Percentiles rank a stretch among this genome's conserved stretches.
These are phyloP conservation scores for Onychostruthus taczanowskii DNA, from an alignment of 2,113 vertebrate genomes.

Conservation along the genomic window DNA sequence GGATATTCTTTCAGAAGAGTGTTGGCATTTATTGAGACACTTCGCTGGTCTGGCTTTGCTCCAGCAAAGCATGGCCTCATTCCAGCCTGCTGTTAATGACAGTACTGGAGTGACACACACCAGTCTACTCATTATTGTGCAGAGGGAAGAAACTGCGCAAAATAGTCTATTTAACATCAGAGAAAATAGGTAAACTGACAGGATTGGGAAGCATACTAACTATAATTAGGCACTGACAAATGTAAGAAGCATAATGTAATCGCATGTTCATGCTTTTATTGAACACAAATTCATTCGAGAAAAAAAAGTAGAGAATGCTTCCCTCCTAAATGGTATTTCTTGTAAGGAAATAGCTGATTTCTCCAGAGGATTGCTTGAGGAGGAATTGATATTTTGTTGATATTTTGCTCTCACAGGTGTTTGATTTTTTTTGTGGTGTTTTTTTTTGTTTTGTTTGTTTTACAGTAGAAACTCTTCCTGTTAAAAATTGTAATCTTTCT, in stretches of 20 bases:
- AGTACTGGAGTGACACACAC: not conserved
- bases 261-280: slow-evolving; percentile 2
- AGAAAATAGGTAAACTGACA: slow-evolving; percentile 28
- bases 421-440: fast-evolving
- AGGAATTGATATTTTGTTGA: slow-evolving; percentile 36
- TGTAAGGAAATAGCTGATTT: slow-evolving; percentile 59
- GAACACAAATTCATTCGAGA: slow-evolving; percentile 48
- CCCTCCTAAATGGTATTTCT: not conserved
- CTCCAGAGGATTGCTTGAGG: slow-evolving; percentile 56
- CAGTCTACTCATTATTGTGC: slow-evolving; percentile 29
- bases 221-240: slow-evolving; percentile 33
- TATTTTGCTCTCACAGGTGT: slow-evolving; percentile 3
- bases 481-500: slow-evolving; percentile 29
- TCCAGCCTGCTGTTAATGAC: not conserved
- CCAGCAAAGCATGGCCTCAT: slow-evolving; percentile 20
- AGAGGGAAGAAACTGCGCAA: not conserved
- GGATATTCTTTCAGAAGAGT: not conserved
- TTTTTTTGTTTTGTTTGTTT: not conserved
- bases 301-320: slow-evolving; percentile 14
- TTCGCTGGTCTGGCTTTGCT: slow-evolving; percentile 27
- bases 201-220: slow-evolving; percentile 25
- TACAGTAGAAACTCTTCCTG: not conserved
- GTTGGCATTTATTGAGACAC: slow-evolving; percentile 32
- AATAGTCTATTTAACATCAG: slow-evolving; percentile 28
- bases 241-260: slow-evolving; percentile 26